Evolutionary conservation across 2,888 invertebrate genomes (phyloP), one percentile per base, ranked within the genome.

Genomic region (Pammene fasciana): DNA sequence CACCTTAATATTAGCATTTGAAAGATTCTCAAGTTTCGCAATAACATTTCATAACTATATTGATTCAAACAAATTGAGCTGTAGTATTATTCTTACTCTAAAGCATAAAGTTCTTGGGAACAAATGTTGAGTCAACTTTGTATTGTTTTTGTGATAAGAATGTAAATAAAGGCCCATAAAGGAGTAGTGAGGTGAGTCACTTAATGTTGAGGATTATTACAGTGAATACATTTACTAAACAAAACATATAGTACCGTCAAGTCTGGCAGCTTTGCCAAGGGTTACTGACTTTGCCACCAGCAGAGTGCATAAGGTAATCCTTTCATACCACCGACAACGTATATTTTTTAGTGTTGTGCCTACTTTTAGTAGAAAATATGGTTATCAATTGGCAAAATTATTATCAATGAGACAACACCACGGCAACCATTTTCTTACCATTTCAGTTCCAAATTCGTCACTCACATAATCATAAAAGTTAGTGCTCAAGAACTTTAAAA

Each of bases 1-100:
- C 76, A 74, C 76, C 72, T 77, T 74, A 70, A 72, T 73, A 72
- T 72, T 75, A 54, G 74, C 65, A 64, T 75, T 71, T 74, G 71
- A 72, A 78, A 73, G 75, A 67, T 62, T 60, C 41, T 18, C 26
- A 13, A 50, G 41, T 68, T 56, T 61, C 36, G 60, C 61, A 61
- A 18, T 13, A 61, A 38, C 48, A 52, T 55, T 59, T 54, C 38
- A 41, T 65, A 56, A 45, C 52, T 34, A 14, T 56, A 18, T 56
- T 68, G 1, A 55, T 34, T 16, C n/a, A n/a, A 36, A 54, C 34
- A 36, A 34, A 59, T 34, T 10, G 36, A 57, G 38, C 14, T 67
- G 10, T 38, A 54, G 7, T 6, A 14, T 4, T 11, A 48, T 13
- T 48, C 9, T 67, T 18, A n/a, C 18, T 6, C 16, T 54, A 14